phyloP scores from a whole-genome alignment of 2,888 invertebrate species.

The Quadriops clusia region DNA sequence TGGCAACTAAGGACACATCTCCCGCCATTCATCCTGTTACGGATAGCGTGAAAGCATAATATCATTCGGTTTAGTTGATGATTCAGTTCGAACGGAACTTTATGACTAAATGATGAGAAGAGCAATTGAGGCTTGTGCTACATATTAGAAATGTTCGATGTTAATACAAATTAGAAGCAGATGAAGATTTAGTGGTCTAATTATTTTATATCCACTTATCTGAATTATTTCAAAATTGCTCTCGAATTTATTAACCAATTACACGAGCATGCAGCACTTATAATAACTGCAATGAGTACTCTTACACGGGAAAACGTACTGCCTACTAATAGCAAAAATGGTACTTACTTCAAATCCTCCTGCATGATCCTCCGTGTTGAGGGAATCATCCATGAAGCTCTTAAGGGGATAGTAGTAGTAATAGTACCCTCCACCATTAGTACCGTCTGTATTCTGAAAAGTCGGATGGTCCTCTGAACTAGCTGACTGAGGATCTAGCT shows the following conservation, averaged over 20 bases:
- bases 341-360: constrained; percentile 15
- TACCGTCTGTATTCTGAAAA: constrained; percentile 3
- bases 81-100: too few relatives aligned
- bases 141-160: background rate
- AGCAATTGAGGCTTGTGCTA: constrained; percentile 2
- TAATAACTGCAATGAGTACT: too few relatives aligned
- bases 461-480: too few relatives aligned
- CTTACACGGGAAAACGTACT: too few relatives aligned
- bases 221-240: constrained; percentile 2
- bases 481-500: constrained; percentile 23
- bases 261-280: too few relatives aligned
- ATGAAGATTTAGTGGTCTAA: constrained; percentile 12
- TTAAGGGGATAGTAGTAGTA: constrained; percentile 45
- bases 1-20: too few relatives aligned
- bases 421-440: constrained; percentile 32
- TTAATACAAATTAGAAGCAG: background rate
- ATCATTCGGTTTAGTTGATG: too few relatives aligned
- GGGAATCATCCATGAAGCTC: constrained; percentile 37
- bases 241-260: too few relatives aligned
- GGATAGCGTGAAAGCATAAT: too few relatives aligned
- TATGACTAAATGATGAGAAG: too few relatives aligned
- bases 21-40: too few relatives aligned
- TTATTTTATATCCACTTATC: constrained; percentile 8
- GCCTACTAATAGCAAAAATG: background rate
- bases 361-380: constrained; percentile 17